A percentile compares a stretch with the other conserved stretches of the same genome.
phyloP scores from a whole-genome alignment of 2,113 vertebrate species.

The Laterallus jamaicensis region DNA sequence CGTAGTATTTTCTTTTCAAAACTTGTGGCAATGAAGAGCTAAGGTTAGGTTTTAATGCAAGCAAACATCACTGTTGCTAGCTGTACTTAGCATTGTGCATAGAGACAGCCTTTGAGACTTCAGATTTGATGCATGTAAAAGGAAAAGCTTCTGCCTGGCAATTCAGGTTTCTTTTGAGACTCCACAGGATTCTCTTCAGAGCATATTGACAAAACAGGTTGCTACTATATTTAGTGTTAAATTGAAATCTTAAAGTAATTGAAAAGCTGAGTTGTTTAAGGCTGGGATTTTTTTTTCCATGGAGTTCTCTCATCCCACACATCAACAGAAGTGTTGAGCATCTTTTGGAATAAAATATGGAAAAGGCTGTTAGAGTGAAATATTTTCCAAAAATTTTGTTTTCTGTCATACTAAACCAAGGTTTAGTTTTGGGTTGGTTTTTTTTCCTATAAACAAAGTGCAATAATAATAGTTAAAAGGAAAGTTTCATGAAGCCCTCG shows the following conservation, averaged over 20 bases:
- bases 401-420: not conserved
- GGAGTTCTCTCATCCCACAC: not conserved
- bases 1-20: not conserved
- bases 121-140: not conserved
- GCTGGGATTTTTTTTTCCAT: accelerated
- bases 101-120: not conserved
- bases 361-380: not conserved
- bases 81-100: not conserved
- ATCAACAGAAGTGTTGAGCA: not conserved
- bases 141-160: not conserved
- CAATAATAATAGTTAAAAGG: not conserved
- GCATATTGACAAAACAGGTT: not conserved
- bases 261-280: not conserved
- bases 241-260: not conserved
- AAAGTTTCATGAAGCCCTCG: not conserved
- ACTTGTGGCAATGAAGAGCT: not conserved
- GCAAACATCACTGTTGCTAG: not conserved
- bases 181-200: not conserved
- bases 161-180: not conserved
- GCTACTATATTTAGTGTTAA: not conserved
- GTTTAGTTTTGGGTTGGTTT: too few relatives aligned
- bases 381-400: not conserved
- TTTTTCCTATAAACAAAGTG: not conserved
- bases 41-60: not conserved
- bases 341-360: not conserved